These are phyloP conservation scores for Calliphora vicina DNA, from an alignment of 1,140 invertebrate genomes.

Conservation along the genomic window DNA sequence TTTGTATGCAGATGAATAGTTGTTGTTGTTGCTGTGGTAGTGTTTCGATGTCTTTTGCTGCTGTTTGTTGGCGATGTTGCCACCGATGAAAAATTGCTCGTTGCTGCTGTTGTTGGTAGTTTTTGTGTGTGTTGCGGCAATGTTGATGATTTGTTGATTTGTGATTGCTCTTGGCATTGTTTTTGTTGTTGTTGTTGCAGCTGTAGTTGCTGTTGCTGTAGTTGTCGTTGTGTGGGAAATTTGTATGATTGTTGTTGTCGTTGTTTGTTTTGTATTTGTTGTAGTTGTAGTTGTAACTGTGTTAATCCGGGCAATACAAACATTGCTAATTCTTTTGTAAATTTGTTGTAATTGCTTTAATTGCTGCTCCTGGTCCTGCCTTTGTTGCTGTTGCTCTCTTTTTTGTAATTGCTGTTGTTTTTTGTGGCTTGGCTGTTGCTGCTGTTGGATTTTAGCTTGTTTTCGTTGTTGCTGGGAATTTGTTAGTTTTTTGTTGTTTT, in stretches of 20 bases:
- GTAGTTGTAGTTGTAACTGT: constrained; percentile 9
- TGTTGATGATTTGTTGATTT: constrained; percentile 25
- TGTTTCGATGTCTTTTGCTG: constrained; percentile 39
- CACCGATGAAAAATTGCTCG: neutral
- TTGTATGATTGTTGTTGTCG: constrained; percentile 5
- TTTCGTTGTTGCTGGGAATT: neutral
- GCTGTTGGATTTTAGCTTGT: neutral
- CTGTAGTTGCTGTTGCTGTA: neutral
- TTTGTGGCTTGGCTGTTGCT: neutral
- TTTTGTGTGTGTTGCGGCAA: constrained; percentile 6
- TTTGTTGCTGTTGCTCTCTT: neutral
- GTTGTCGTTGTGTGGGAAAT: neutral
- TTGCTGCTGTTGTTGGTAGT: constrained; percentile 40
- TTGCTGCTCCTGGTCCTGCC: constrained; percentile 7
- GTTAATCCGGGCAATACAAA: constrained; percentile 25
- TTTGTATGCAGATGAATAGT: constrained; percentile 36
- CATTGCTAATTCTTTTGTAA: constrained; percentile 35
- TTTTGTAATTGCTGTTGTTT: neutral
- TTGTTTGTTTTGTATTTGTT: no score
- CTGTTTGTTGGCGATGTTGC: constrained; percentile 51
- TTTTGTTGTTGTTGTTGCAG: neutral
- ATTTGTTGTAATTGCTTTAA: constrained; percentile 33
- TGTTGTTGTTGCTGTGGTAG: constrained; percentile 42
- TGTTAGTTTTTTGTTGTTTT: neutral
- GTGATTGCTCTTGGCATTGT: constrained; percentile 7